Conservation (phyloP, 2,113 vertebrate species). For the Embiotoca jacksoni region DNA sequence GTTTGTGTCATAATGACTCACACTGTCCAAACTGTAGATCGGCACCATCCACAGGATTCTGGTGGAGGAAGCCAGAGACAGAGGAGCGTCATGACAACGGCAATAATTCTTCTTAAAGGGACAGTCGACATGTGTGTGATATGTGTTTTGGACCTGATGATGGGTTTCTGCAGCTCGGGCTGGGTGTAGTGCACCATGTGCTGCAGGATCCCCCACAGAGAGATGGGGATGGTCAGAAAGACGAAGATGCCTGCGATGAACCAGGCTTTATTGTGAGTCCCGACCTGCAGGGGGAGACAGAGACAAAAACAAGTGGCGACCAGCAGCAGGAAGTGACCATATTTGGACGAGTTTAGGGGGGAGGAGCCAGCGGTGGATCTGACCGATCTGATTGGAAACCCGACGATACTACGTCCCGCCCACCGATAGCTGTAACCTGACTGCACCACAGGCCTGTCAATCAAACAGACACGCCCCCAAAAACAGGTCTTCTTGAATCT, state of each 20-base stretch:
- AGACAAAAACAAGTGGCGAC: neutral
- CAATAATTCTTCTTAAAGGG: too few species aligned
- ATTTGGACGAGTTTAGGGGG: too few species aligned
- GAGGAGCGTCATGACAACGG: neutral
- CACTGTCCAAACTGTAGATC: constrained; percentile 97
- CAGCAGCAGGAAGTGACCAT: too few species aligned
- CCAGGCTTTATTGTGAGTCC: constrained; percentile 95
- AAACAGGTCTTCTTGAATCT: too few species aligned
- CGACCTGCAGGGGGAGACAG: constrained; percentile 82
- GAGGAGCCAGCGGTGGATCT: too few species aligned
- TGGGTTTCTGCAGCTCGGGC: constrained; percentile 95
- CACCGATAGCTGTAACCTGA: too few species aligned
- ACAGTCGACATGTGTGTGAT: too few species aligned
- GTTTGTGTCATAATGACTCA: constrained; percentile 84
- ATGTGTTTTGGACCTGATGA: constrained; percentile 87
- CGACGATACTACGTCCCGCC: too few species aligned
- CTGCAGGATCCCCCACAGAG: constrained; percentile 96
- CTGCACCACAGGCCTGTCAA: too few species aligned
- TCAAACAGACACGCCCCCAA: too few species aligned
- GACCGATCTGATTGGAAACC: too few species aligned
- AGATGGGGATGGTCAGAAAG: constrained; percentile 95
- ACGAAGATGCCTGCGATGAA: constrained; percentile 96
- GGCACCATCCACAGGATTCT: constrained; percentile 99
- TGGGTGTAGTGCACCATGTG: constrained; percentile 97
- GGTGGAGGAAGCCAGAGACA: constrained; percentile 51